Percentiles rank a stretch among this genome's conserved stretches.
Conservation (phyloP, 2,113 vertebrate genomes). For the Peromyscus polionotus region DNA sequence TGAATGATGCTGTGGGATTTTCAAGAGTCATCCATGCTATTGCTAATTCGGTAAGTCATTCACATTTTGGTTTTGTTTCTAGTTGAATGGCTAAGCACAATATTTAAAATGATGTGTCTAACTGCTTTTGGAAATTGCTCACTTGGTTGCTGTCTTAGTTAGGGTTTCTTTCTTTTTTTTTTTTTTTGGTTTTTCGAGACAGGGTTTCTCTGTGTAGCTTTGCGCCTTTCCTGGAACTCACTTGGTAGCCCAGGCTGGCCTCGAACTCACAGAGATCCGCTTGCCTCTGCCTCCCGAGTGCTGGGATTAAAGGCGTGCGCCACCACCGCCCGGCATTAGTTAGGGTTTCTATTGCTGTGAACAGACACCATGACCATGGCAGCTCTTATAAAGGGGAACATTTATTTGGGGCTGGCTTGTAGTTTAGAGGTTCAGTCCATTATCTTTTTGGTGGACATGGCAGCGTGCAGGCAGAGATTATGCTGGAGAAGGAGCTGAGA, state of each 20-base stretch:
- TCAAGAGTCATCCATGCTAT: constrained; percentile 96
- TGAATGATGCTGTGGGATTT: constrained; percentile 98
- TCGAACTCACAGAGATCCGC: too few species aligned
- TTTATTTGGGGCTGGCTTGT: neutral
- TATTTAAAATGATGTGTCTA: neutral
- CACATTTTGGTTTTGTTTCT: constrained; percentile 20
- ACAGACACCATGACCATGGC: neutral
- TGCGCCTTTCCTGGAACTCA: too few species aligned
- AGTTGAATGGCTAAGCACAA: neutral
- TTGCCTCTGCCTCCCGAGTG: too few species aligned
- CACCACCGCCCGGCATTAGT: too few species aligned
- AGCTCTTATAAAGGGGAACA: neutral
- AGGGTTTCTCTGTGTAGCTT: too few species aligned
- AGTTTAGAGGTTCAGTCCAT: neutral
- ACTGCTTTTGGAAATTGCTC: neutral
- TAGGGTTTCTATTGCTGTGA: neutral
- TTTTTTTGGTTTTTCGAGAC: too few species aligned
- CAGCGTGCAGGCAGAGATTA: neutral
- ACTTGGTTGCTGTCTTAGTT: neutral
- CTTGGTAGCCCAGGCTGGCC: too few species aligned
- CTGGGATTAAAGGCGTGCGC: too few species aligned
- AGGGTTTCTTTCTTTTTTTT: too few species aligned
- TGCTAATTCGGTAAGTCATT: constrained; percentile 95
- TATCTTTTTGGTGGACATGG: neutral
- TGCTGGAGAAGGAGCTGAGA: neutral